phyloP scores from a whole-genome alignment of 2,888 invertebrate genomes.

The Pristionchus japonicus region DNA sequence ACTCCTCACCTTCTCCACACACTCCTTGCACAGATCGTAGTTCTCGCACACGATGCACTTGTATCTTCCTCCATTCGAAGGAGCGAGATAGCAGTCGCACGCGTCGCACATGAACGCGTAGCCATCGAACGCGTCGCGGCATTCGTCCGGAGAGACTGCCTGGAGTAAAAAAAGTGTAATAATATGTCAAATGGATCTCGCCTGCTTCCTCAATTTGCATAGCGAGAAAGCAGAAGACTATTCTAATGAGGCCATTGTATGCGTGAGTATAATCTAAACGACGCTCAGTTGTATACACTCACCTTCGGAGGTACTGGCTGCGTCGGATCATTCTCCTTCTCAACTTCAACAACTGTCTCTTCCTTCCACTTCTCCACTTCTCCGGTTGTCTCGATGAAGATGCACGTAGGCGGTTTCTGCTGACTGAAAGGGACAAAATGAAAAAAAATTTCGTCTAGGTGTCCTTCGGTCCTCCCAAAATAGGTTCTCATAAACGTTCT shows the following conservation, averaged over 20 bases:
- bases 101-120: background rate
- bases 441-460: background rate
- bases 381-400: background rate
- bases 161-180: background rate
- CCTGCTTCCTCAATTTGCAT: too few relatives aligned
- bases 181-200: background rate
- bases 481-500: background rate
- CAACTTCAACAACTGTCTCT: background rate
- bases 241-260: too few relatives aligned
- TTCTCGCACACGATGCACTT: slow-evolving; percentile 20
- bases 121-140: background rate
- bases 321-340: background rate
- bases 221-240: too few relatives aligned
- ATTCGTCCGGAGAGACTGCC: background rate
- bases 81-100: background rate
- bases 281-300: too few relatives aligned
- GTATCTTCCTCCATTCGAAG: slow-evolving; percentile 12
- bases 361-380: background rate
- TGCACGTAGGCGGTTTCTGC: background rate
- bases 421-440: background rate
- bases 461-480: background rate
- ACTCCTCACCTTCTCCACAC: background rate
- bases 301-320: background rate
- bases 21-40: slow-evolving; percentile 19
- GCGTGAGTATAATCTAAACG: too few relatives aligned